Base-by-base conservation (phyloP, 2,888 invertebrate genomes). In the Ypsolopha sequella region DNA sequence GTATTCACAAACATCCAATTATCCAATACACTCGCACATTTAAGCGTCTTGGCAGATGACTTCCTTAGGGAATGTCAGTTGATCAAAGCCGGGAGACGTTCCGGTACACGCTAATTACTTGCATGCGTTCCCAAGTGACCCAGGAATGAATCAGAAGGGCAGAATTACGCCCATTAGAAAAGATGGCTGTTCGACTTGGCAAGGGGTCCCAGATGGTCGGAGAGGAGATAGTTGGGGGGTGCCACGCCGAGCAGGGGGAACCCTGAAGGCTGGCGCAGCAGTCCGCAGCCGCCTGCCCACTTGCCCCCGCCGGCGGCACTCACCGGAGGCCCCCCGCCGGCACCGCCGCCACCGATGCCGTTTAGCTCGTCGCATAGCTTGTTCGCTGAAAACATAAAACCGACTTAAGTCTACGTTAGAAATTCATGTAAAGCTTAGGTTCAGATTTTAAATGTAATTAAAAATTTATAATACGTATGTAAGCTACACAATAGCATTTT, bases 251-350 rank as follows among this genome's bases (percentile, higher is more conserved):
- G 78, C 48, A 89, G 77, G 57, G 86, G 90, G 77, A 87, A 91
- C 65, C 88, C 90, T 44, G 87, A 89, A 57, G 82, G 89, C 76
- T 89, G 81, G 69, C 91, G 84, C 69, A 92, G 76, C 78, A 92
- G 70, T 61, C 92, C 80, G 81, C 91, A 81, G 78, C 92, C 81
- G 58, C 91, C 87, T 56, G 89, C 76, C 90, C 91, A 86, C 71
- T 88, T 86, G 58, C 85, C 85, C 47, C 81, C 79, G 50, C 76
- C 76, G 68, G 33, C 74, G 56, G 79, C 70, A 56, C 78, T 78
- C 61, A 74, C 70, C 48, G 79, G 69, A 54, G 76, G 68, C 70
- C 68, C 62, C 38, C 76, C 71, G 52, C 87, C 76, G 82, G 86
- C 66, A 59, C 73, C 61, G 4, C 68, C 72, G 34, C 69, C 68